Conservation (phyloP, 2,113 vertebrate genomes). For the Anser cygnoides region DNA sequence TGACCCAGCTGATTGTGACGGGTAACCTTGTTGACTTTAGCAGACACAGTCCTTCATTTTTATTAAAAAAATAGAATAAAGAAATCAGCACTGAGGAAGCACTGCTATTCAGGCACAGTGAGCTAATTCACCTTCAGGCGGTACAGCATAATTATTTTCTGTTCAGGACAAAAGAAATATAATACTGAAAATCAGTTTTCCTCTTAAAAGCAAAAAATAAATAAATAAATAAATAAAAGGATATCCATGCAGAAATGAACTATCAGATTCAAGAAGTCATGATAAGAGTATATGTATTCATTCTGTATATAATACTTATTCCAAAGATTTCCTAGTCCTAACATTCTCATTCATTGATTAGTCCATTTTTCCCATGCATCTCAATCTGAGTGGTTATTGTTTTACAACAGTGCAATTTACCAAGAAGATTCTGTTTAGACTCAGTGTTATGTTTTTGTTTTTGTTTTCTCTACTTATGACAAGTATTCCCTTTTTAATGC, state of each 20-base stretch:
- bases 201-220: neutral
- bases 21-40: neutral
- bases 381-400: neutral
- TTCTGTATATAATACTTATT: neutral
- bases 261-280: neutral
- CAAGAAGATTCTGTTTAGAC: neutral
- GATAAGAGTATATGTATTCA: neutral
- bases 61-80: neutral
- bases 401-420: neutral
- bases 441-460: neutral
- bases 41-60: neutral
- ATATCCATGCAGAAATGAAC: neutral
- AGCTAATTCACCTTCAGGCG: neutral
- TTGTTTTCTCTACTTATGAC: neutral
- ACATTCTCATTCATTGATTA: neutral
- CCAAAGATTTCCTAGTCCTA: neutral
- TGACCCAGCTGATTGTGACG: neutral
- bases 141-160: neutral
- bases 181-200: neutral
- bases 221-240: too few species aligned
- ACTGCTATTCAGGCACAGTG: neutral
- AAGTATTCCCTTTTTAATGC: rapidly evolving
- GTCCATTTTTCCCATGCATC: neutral
- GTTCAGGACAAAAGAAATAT: neutral
- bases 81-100: neutral